Base-by-base conservation (phyloP, 2,888 invertebrate genomes). In the Ophonus ardosiacus region DNA sequence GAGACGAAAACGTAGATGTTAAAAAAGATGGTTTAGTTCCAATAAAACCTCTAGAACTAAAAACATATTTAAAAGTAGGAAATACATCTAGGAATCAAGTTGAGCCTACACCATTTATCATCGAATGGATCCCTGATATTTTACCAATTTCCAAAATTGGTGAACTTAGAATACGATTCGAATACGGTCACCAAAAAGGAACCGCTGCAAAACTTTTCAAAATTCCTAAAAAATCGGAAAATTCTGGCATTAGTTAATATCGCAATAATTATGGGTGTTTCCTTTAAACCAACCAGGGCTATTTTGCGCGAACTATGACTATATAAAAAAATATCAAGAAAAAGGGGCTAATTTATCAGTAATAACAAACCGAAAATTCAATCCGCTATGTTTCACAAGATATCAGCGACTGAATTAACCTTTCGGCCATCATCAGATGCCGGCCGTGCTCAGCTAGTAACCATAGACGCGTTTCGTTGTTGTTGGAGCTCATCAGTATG, bases 41-140 rank as follows among this genome's bases (percentile, higher is more conserved):
- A 13, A 93, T 94, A 10, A 91, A 93, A 87, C 94, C 94, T 0
- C 90, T 93, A 87, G 93, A 94, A 87, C 90, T 94, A 65, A 94
- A 93, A 89, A 94, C 94, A 8, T 94, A 92, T 90, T 91, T 95
- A 6, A 94, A 94, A 93, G 94, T 93, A 90, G 95, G 93, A 93
- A 90, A 91, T 88, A 90, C 61, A 88, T 89, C 61, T 87, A 88
- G 10, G 6, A 89, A 90, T 63, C 90, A 90, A 86, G 89, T 89
- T 84, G 93, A 94, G 76, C 93, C 93, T 86, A 94, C 93, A 83
- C 95, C 94, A 17, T 94, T 96, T 89, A 91, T 94, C 38, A 94
- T 97, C 63, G 95, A 96, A 89, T 97, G 96, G 96, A 94, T 94
- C 85, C 96, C 96, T 0, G 94, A 95, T 88, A 93, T 96, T 82